A percentile compares a stretch with the other conserved stretches of the same genome.
Conservation (phyloP, 2,888 invertebrate genomes). For the Campoplex nolae region DNA sequence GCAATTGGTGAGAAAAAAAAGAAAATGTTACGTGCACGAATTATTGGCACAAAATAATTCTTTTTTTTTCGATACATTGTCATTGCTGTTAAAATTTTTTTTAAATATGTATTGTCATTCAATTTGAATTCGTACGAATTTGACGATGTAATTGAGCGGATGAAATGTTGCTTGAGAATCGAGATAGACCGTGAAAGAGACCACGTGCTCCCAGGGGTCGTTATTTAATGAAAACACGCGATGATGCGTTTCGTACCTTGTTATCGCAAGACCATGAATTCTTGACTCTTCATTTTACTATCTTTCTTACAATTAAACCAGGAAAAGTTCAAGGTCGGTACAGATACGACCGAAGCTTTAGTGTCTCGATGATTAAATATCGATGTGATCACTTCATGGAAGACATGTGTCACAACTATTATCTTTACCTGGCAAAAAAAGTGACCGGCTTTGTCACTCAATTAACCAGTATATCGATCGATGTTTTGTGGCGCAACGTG, state of each 20-base stretch:
- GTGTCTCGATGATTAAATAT: not conserved
- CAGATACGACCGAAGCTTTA: not conserved
- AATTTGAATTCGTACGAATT: not conserved
- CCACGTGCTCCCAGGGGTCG: no score
- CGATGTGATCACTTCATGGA: not conserved
- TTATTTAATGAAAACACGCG: not conserved
- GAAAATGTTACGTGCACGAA: not conserved
- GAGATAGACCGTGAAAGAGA: not conserved
- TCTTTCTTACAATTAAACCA: not conserved
- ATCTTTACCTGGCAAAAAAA: not conserved
- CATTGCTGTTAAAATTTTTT: not conserved
- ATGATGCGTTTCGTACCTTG: not conserved
- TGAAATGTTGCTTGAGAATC: not conserved
- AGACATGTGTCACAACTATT: not conserved
- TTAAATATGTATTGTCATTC: no score
- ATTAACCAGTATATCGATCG: not conserved
- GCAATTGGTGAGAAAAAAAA: not conserved
- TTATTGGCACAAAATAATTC: not conserved
- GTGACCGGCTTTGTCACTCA: not conserved
- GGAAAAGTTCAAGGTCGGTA: not conserved
- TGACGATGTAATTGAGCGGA: not conserved
- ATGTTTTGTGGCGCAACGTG: not conserved
- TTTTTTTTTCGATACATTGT: not conserved
- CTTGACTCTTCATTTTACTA: not conserved
- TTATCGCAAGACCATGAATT: not conserved